Conservation (phyloP, 2,113 vertebrate genomes). For the Nesoenas mayeri region DNA sequence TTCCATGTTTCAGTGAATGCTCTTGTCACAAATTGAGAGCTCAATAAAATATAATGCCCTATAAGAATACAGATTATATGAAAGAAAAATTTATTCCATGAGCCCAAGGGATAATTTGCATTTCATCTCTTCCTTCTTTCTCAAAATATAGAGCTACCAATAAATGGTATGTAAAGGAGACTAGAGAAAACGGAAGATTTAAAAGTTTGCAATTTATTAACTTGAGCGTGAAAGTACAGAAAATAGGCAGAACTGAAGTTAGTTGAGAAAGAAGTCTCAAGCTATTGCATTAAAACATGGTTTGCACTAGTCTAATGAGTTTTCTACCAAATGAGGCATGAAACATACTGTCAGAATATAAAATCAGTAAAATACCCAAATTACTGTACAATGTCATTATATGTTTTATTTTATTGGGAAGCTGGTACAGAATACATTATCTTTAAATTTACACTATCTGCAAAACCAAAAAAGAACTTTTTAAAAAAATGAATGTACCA, state of each 20-base stretch:
- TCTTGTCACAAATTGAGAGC: conserved; percentile 47
- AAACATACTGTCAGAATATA: conserved; percentile 73
- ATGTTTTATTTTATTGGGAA: conserved; percentile 71
- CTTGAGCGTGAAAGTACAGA: conserved; percentile 64
- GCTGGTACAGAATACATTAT: conserved; percentile 61
- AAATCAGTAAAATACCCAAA: conserved; percentile 73
- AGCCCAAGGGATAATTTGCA: conserved; percentile 67
- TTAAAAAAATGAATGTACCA: background rate
- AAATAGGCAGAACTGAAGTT: conserved; percentile 67
- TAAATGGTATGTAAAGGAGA: conserved; percentile 67
- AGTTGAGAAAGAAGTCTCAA: conserved; percentile 63
- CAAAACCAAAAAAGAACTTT: background rate
- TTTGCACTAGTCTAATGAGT: conserved; percentile 75
- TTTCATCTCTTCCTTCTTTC: conserved; percentile 53
- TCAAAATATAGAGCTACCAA: conserved; percentile 54
- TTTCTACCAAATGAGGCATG: conserved; percentile 77
- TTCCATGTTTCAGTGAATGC: conserved; percentile 18
- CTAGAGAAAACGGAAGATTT: conserved; percentile 50
- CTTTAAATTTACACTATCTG: conserved; percentile 39
- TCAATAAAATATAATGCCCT: conserved; percentile 42
- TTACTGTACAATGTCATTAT: conserved; percentile 70
- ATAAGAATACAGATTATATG: conserved; percentile 43
- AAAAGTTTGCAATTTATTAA: conserved; percentile 70
- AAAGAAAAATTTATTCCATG: conserved; percentile 44
- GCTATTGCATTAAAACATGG: conserved; percentile 70